Base-by-base conservation (phyloP, 2,888 invertebrate species). In the Salticus scenicus region DNA sequence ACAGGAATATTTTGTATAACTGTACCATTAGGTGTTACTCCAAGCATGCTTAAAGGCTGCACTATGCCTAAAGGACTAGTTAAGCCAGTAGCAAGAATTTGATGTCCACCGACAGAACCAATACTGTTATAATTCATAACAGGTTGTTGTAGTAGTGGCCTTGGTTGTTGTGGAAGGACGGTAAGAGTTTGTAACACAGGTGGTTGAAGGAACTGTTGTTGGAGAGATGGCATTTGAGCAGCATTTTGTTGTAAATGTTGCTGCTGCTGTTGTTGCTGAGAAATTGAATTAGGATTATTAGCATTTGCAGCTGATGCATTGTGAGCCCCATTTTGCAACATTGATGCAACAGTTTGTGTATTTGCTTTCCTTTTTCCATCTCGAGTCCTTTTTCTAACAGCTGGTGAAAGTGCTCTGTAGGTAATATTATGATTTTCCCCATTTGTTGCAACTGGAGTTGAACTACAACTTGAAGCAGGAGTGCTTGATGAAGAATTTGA, bases 301-400 rank as follows among this genome's bases (percentile, higher is more conserved):
- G 75, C 41, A 66, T 74, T 86, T 24, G 75, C 17, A 31, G 63
- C 72, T 17, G 84, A 67, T 37, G 84, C 72, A 72, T 79, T 87
- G 47, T 89, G 90, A 30, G 89, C 88, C 12, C 90, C 90, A 83
- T 89, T 87, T 69, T 91, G 90, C 64, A 90, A 83, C 90, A 90
- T 91, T 20, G 94, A 94, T 0, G 95, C 94, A 8, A 95, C 94
- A 17, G 94, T 94, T 89, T 94, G 94, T 0, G 93, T 92, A 47
- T 93, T 93, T 78, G 92, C 93, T 91, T 96, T 96, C 88, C 96
- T 94, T 91, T 95, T 95, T 89, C 92, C 92, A 28, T 87, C 87
- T 63, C 74, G 83, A 27, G 80, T 76, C 74, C 81, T 80, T 73
- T 79, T 79, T 64, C 86, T 74, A 75, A 82, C 70, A 78, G 87